A percentile compares a stretch with the other conserved stretches of the same genome.
phyloP scores from a whole-genome alignment of 2,797 vertebrate genomes.

The Taenioides sp. region DNA sequence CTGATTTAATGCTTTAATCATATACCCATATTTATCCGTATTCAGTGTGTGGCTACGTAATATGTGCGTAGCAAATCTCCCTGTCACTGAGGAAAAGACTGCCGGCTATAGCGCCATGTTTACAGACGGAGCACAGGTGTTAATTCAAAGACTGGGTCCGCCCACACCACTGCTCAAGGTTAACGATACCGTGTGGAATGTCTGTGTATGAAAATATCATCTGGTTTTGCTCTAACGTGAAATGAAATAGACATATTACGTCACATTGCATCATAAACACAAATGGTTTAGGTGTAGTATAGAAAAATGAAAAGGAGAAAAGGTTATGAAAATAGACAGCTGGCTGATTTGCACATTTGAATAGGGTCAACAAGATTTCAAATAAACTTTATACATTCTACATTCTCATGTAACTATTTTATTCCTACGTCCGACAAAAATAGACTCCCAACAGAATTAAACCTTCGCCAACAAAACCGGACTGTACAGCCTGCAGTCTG shows the following conservation, averaged over 20 bases:
- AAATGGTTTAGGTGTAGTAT: neutral
- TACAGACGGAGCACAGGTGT: neutral
- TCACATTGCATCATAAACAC: neutral
- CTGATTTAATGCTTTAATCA: constrained; percentile 13
- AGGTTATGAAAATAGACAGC: neutral
- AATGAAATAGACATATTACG: neutral
- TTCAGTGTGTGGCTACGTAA: neutral
- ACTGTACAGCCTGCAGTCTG: too few relatives aligned
- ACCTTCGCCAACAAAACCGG: too few relatives aligned
- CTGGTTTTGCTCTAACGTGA: neutral
- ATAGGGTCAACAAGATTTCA: too few relatives aligned
- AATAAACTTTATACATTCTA: too few relatives aligned
- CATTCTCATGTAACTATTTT: too few relatives aligned
- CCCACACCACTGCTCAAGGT: neutral
- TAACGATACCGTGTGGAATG: neutral
- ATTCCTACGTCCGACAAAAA: too few relatives aligned
- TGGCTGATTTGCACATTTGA: too few relatives aligned
- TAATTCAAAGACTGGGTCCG: neutral
- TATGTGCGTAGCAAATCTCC: neutral
- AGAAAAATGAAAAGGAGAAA: neutral
- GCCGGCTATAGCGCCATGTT: neutral
- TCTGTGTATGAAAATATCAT: neutral
- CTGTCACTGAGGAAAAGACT: constrained; percentile 5
- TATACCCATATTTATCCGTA: neutral
- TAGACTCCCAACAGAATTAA: too few relatives aligned